Percentiles rank a stretch among this genome's conserved stretches.
phyloP scores from a whole-genome alignment of 2,888 invertebrate genomes.

The Orgyia antiqua region DNA sequence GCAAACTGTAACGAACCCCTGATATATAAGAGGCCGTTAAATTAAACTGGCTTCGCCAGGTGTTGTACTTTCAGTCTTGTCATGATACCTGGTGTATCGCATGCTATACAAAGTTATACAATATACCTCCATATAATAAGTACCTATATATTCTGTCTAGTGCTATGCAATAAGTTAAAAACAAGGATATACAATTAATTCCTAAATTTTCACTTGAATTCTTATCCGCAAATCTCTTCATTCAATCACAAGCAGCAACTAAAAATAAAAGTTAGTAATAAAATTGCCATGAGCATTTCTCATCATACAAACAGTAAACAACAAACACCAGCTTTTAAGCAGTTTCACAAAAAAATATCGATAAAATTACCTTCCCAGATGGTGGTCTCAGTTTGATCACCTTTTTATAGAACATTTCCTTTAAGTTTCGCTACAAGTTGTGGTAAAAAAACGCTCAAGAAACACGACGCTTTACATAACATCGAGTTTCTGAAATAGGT shows the following conservation, averaged over 20 bases:
- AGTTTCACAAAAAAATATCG: too few relatives aligned
- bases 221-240: too few relatives aligned
- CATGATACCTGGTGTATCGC: conserved; percentile 10
- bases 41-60: conserved; percentile 13
- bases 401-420: neutral
- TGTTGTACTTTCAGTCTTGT: conserved; percentile 11
- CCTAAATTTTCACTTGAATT: too few relatives aligned
- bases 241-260: too few relatives aligned
- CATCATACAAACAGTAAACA: too few relatives aligned
- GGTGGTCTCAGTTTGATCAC: conserved; percentile 1
- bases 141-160: too few relatives aligned
- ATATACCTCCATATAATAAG: too few relatives aligned
- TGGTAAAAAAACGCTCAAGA: conserved; percentile 4
- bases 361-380: neutral
- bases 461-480: conserved; percentile 20
- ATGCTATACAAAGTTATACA: conserved; percentile 4
- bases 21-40: conserved; percentile 13
- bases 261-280: too few relatives aligned
- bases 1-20: conserved; percentile 7
- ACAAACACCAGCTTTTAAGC: too few relatives aligned
- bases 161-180: too few relatives aligned
- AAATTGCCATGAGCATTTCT: too few relatives aligned
- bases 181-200: too few relatives aligned
- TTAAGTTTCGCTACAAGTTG: conserved; percentile 1
- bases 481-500: conserved; percentile 19